Percentiles rank a stretch among this genome's conserved stretches.
Conservation (phyloP, 2,113 vertebrate genomes). For the Gopherus evgoodei region DNA sequence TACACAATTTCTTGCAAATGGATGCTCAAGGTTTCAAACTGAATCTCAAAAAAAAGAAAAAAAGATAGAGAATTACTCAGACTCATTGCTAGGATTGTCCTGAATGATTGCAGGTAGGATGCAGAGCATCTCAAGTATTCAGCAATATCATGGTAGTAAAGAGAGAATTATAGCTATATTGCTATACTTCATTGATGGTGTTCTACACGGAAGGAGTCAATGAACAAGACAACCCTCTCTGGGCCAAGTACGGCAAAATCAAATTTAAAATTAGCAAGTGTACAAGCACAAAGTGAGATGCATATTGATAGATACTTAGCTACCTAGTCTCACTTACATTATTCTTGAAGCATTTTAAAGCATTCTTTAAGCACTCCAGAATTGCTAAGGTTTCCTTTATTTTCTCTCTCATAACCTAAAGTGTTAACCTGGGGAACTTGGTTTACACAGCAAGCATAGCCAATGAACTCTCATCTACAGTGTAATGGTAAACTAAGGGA, state of each 20-base stretch:
- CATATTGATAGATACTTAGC: neutral
- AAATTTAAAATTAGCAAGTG: neutral
- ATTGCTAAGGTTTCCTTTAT: neutral
- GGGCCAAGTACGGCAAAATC: neutral
- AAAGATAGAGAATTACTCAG: neutral
- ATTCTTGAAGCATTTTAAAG: neutral
- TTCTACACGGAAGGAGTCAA: neutral
- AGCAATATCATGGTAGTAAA: neutral
- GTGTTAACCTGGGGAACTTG: neutral
- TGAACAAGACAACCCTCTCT: neutral
- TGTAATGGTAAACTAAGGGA: neutral
- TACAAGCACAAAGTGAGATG: neutral
- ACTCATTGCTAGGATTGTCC: neutral
- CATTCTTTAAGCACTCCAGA: neutral
- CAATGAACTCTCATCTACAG: neutral
- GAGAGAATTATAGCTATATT: neutral
- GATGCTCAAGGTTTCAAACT: neutral
- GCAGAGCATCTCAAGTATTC: neutral
- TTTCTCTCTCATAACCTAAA: neutral
- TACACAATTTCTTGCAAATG: neutral
- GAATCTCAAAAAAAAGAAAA: neutral
- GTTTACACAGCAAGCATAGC: neutral
- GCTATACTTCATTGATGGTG: neutral
- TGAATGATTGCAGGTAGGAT: neutral
- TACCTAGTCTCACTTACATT: neutral